These are phyloP conservation scores for Cyclina sinensis DNA, from an alignment of 1,140 invertebrate genomes.

Conservation along the genomic window DNA sequence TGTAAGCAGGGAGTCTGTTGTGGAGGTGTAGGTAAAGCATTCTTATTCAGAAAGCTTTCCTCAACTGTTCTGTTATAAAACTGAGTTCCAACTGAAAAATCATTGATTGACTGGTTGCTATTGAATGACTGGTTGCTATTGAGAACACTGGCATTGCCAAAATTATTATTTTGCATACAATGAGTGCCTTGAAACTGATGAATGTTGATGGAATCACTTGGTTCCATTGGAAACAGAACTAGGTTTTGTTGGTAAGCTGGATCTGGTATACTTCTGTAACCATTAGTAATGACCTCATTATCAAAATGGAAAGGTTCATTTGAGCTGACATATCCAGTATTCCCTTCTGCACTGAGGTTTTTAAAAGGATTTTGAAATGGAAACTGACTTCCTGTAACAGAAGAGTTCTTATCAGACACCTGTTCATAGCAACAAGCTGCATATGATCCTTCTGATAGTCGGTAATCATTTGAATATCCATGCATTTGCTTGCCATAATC, in stretches of 20 bases:
- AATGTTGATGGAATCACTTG: not conserved
- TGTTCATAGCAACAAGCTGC: not conserved
- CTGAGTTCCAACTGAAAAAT: too few relatives aligned
- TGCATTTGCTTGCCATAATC: not conserved
- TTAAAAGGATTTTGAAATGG: not conserved
- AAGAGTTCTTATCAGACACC: not conserved
- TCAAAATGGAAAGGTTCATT: not conserved
- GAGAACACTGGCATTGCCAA: not conserved
- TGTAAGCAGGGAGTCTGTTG: not conserved
- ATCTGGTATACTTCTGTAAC: not conserved
- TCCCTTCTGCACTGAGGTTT: not conserved
- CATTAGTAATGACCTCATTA: not conserved
- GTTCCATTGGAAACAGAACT: not conserved
- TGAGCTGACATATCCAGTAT: not conserved
- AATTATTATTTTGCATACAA: not conserved
- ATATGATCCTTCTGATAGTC: not conserved
- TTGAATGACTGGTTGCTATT: not conserved
- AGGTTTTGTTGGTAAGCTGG: not conserved
- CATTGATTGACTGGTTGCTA: not conserved
- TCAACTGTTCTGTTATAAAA: not conserved
- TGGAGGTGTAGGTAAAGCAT: not conserved
- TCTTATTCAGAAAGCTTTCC: not conserved
- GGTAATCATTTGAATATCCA: not conserved
- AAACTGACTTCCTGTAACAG: not conserved
- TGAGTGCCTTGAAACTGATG: not conserved